Evolutionary conservation across 2,797 vertebrate genomes (phyloP), one percentile per base, ranked within the genome.

Genomic region (Hapalemur alaotrensis): DNA sequence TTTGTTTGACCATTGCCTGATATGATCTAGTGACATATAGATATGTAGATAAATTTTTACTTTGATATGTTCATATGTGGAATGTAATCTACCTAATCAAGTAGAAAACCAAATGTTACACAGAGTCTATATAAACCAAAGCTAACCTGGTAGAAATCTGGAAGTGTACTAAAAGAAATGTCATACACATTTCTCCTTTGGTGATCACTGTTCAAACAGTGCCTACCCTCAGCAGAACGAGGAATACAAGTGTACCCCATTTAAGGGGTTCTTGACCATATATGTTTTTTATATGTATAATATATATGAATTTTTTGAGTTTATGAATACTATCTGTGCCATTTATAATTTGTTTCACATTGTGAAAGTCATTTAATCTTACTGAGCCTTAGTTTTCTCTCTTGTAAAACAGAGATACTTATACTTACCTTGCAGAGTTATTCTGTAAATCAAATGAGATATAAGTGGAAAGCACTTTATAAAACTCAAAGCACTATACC

Each of bases 401-500:
- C 59, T 67, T 32, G 15, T 82, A 82, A 91, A 75, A 61, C 20
- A 78, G 23, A 20, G 52, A 65, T 52, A 72, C 41, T 57, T 93
- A 85, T 18, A 91, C 28, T 86, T 84, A 84, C 43, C n/a, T 92
- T 46, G 72, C 4, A 48, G 46, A 67, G 28, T 65, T 67, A 69
- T 59, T 89, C 61, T 48, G 13, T 73, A 92, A 90, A 87, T 69
- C 87, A 95, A 87, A 82, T 92, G 57, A 52, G 25, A 93, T 80
- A 30, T 9, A 95, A 63, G 38, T 54, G 41, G 35, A 94, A 96
- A 93, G n/a, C 30, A 90, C 63, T 91, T 97, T 63, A 86, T 38
- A 86, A 80, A 92, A 41, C 52, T 88, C 67, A 65, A 92, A 94
- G 54, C 30, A 46, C 32, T 59, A 78, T 28, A 48, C 20, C 22